A percentile compares a stretch with the other conserved stretches of the same genome.
Conservation (phyloP, 2,888 invertebrate genomes). For the Euclidia mi region DNA sequence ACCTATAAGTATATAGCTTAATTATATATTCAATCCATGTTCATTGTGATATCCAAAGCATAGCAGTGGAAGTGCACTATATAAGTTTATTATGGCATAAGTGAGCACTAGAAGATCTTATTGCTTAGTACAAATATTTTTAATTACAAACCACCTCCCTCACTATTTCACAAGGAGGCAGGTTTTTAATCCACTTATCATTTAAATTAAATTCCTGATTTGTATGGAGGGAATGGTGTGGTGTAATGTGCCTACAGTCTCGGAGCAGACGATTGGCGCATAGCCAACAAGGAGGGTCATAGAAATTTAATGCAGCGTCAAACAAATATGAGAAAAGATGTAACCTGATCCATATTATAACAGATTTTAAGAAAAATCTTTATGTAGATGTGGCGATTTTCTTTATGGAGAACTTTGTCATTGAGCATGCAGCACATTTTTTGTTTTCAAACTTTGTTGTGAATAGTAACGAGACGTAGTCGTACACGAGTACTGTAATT, state of each 20-base stretch:
- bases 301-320: slow-evolving; percentile 45
- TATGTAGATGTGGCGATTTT: slow-evolving; percentile 17
- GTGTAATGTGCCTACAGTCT: slow-evolving; percentile 52
- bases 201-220: slow-evolving; percentile 54
- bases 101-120: too few species aligned
- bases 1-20: too few species aligned
- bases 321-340: slow-evolving; percentile 45
- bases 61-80: too few species aligned
- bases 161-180: slow-evolving; percentile 49
- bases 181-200: slow-evolving; percentile 69
- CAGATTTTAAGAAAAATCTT: slow-evolving; percentile 9
- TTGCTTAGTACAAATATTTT: too few species aligned
- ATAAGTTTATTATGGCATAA: too few species aligned
- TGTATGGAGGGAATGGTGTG: slow-evolving; percentile 46
- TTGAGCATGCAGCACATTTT: slow-evolving; percentile 20
- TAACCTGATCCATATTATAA: slow-evolving; percentile 31
- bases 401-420: slow-evolving; percentile 2
- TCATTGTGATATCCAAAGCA: too few species aligned
- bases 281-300: slow-evolving; percentile 44
- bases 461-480: background rate
- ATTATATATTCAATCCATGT: too few species aligned
- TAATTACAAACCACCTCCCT: slow-evolving; percentile 41
- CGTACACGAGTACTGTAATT: background rate
- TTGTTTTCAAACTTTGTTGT: slow-evolving; percentile 11
- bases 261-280: slow-evolving; percentile 50